A percentile compares a stretch with the other conserved stretches of the same genome.
Evolutionary conservation across 2,113 vertebrate species (phyloP).

Genomic region (Lampris incognitus): DNA sequence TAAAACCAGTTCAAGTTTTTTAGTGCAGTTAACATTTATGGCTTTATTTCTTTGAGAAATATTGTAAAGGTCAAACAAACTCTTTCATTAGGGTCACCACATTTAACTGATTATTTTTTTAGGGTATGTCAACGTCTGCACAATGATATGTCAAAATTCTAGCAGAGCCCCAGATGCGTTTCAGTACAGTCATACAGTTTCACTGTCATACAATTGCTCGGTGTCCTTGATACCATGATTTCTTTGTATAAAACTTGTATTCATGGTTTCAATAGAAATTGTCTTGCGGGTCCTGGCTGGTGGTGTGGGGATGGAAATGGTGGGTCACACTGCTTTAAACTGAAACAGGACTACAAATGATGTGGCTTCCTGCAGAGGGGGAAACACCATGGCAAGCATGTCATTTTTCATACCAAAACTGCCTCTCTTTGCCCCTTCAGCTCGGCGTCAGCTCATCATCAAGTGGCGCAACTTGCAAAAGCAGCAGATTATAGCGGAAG

Average conservation of each 20-base stretch:
- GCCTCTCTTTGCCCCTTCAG: not conserved
- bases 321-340: conserved; percentile 47
- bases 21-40: no score
- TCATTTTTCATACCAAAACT: not conserved
- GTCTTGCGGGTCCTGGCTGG: not conserved
- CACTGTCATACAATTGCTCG: no score
- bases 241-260: conserved; percentile 5
- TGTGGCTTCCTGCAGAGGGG: conserved; percentile 74
- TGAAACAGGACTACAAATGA: conserved; percentile 59
- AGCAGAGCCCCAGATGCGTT: no score
- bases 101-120: no score
- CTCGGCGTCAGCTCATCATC: not conserved
- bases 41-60: no score
- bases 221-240: not conserved
- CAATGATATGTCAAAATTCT: no score
- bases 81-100: no score
- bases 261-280: no score
- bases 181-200: no score
- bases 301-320: conserved; percentile 36
- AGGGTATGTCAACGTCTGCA: no score
- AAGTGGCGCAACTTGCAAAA: not conserved
- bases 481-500: conserved; percentile 5
- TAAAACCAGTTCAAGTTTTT: no score
- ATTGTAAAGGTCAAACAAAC: no score
- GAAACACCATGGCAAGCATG: conserved; percentile 63